These are phyloP conservation scores for Trachelus troglodyta DNA, from an alignment of 2,888 invertebrate species.

Conservation along the genomic window DNA sequence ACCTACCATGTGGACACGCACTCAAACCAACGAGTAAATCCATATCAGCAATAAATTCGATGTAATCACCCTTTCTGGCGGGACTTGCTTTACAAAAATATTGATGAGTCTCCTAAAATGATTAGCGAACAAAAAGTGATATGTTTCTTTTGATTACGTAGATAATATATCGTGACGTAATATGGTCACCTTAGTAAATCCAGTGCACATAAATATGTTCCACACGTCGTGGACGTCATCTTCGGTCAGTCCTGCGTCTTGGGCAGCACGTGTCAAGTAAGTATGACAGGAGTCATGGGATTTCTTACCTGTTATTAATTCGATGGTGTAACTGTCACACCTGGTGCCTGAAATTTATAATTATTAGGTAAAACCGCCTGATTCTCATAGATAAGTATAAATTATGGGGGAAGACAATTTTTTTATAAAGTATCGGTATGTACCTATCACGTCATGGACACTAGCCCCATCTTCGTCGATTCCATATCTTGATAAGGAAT, in stretches of 20 bases:
- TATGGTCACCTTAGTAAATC: conserved; percentile 59
- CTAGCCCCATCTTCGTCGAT: conserved; percentile 67
- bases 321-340: conserved; percentile 68
- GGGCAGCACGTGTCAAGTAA: conserved; percentile 63
- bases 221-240: conserved; percentile 69
- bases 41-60: conserved; percentile 69
- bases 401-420: neutral
- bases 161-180: neutral
- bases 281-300: conserved; percentile 66
- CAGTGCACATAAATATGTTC: conserved; percentile 70
- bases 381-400: neutral
- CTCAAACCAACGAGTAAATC: conserved; percentile 66
- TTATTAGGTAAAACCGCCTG: neutral
- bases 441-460: conserved; percentile 66
- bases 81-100: conserved; percentile 69
- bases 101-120: conserved; percentile 64
- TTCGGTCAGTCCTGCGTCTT: conserved; percentile 63
- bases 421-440: neutral
- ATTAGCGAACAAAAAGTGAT: neutral
- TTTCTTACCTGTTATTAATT: conserved; percentile 66
- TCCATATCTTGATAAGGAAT: conserved; percentile 65
- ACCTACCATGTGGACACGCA: conserved; percentile 62
- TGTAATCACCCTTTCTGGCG: conserved; percentile 66
- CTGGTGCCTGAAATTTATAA: conserved; percentile 39
- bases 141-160: neutral